Evolutionary conservation across 2,888 invertebrate genomes (phyloP), one percentile per base, ranked within the genome.

Genomic region (Neoscelio sp.): DNA sequence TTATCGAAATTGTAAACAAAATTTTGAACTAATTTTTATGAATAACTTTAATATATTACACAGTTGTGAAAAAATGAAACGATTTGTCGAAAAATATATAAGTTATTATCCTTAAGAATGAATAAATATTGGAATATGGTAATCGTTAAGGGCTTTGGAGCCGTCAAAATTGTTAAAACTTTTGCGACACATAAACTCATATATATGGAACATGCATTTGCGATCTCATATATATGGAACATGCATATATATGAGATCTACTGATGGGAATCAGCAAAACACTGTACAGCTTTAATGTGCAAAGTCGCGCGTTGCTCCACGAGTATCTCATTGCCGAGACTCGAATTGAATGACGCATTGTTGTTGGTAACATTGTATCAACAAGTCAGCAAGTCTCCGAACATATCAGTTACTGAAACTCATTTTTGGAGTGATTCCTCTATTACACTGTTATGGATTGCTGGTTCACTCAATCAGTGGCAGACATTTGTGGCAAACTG

Each of bases 191-290:
- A 3, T 79, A 17, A 71, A 46, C 1, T 82, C 78, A n/a, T n/a
- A n/a, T n/a, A 0, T 84, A 82, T 42, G 83, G 84, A 12, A 82
- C 82, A 84, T 48, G 82, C 83, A 3, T 79, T 67, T 2, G 81
- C 81, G 20, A 71, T 42, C 1, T 82, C 78, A 0, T 84, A 82
- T 42, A 0, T 84, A 82, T 42, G 83, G 84, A 12, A 82, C 82
- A 0, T 83, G 83, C 38, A 33, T 85, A 2, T 84, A 85, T 20
- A 3, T 81, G 0, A 15, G 38, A 2, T 52, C 33, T 17, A 1
- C 4, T 0, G 30, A 76, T 30, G 7, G 33, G 0, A 6, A 26
- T 0, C 65, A 70, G 1, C n/a, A 10, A 0, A 4, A 12, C 0
- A 18, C 54, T 0, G 40, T 65, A 0, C 2, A 10, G 2, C 50